Percentiles rank a stretch among this genome's conserved stretches.
Conservation (phyloP, 1,140 invertebrate species). For the Stratiolaelaps scimitus region DNA sequence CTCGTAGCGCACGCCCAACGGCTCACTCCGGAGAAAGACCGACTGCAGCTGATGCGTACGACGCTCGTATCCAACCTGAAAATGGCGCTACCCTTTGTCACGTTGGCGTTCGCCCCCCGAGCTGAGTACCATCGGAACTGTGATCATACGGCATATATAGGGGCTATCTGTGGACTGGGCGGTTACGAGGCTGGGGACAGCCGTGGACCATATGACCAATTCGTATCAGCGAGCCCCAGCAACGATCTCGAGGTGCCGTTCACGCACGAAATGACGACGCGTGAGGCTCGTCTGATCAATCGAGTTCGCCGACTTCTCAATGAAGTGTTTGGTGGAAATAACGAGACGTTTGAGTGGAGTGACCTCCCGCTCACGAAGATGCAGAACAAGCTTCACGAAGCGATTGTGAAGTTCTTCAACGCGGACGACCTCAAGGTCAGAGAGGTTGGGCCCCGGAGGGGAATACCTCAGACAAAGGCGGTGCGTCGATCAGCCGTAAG, state of each 20-base stretch:
- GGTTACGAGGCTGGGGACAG: background rate
- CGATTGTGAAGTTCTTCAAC: slow-evolving; percentile 1
- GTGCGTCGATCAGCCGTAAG: too few relatives aligned
- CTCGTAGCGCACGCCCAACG: background rate
- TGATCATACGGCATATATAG: background rate
- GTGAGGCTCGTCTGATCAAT: background rate
- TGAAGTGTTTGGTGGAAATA: slow-evolving; percentile 3
- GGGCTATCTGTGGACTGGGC: slow-evolving; percentile 4
- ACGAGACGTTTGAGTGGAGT: slow-evolving; percentile 8
- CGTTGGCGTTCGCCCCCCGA: slow-evolving; percentile 4
- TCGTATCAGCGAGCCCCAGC: background rate
- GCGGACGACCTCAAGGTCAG: background rate
- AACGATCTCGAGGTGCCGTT: background rate
- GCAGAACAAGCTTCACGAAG: slow-evolving; percentile 7
- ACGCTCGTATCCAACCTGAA: background rate
- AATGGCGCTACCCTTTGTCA: background rate
- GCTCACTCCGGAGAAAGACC: background rate
- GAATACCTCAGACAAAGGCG: too few relatives aligned
- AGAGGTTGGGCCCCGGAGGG: too few relatives aligned
- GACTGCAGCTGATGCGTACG: background rate
- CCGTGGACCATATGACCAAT: background rate
- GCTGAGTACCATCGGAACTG: slow-evolving; percentile 2
- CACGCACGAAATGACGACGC: background rate
- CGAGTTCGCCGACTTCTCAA: background rate
- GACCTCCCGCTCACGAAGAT: background rate